Evolutionary conservation across 2,113 vertebrate species (phyloP), one percentile per base, ranked within the genome.

Genomic region (Laticauda colubrina): DNA sequence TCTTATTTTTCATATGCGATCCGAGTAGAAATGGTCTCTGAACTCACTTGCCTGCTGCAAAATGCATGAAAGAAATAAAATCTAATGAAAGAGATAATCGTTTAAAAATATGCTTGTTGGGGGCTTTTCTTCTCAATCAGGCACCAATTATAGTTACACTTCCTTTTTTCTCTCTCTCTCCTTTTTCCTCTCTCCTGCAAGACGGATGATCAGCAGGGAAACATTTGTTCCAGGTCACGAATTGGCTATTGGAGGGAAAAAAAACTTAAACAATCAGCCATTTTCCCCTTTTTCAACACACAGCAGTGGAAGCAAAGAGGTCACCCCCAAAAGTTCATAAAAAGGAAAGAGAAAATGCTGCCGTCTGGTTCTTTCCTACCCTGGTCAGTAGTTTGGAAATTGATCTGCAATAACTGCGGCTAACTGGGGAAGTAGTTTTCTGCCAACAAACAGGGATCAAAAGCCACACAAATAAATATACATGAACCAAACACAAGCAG

Each of bases 401-500:
- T 1, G 4, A 96, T 97, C 94, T 96, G 95, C 94, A 96, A 94
- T 89, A 91, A 43, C 48, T 95, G 43, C 87, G 89, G 95, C 89
- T 97, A 94, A 97, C 97, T 93, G 2, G 1, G 96, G 69, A 61
- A 94, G 45, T 89, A 87, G 88, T 96, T 96, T 94, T 93, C 92
- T 95, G 94, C 95, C 94, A 92, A 92, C 94, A 96, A 96, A 96
- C 92, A 64, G 95, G 95, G 96, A 97, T 97, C 96, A 97, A 96
- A 97, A 96, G 97, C 92, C 97, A 97, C 95, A 95, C 96, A 97
- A 97, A 98, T 97, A 98, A 97, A 97, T 98, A 97, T 94, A 97
- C 97, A 97, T 97, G 96, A 97, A 97, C 95, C 97, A 95, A 97
- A 97, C 93, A 95, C 93, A 95, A 98, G 96, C 97, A 97, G 96